Base-by-base conservation (phyloP, 1,140 invertebrate species). In the Euura lappo region DNA sequence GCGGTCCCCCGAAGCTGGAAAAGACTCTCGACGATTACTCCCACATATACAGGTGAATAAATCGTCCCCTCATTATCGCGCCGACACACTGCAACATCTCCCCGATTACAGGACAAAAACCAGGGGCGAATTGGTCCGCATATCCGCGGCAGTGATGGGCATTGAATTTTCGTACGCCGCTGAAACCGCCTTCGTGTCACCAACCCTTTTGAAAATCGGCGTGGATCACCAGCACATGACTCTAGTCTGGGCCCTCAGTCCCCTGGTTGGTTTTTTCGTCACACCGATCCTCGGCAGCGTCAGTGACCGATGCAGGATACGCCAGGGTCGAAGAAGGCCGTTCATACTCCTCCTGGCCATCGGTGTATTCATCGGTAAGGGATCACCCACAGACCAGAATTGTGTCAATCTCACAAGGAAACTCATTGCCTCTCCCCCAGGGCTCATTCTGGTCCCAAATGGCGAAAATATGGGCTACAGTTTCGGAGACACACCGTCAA, bases 81-180 rank as follows among this genome's bases (percentile, higher is more conserved):
- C 13, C 10, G 3, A 60, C 3, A 8, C 51, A n/a, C 51, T 60
- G 3, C 13, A n/a, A 51, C 51, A 60, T 60, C 3, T 60, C 10
- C 51, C 6, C n/a, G 45, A 75, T 83, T 85, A 69, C 77, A 95
- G 95, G 82, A 89, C 89, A 72, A 99, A 98, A 88, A 94, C 93
- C 1, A 88, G 95, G 28, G 82, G 90, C 6, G 96, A 99, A 83
- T 84, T 99, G 64, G 91, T 98, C 47, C 89, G 95, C 2, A 91
- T 99, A 68, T 98, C 96, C 8, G 94, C 96, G 1, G 96, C 96
- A 0, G 97, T 99, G 0, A 98, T 97, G 93, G 97, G 98, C 0
- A 98, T 99, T 66, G 98, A 99, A 85, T 97, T 99, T 86, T 98
- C 97, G 0, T 99, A 99, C 81, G 96, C 98, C 0, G 97, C 97